These are phyloP conservation scores for Serrognathus titanus DNA, from an alignment of 2,888 invertebrate species.

Conservation along the genomic window DNA sequence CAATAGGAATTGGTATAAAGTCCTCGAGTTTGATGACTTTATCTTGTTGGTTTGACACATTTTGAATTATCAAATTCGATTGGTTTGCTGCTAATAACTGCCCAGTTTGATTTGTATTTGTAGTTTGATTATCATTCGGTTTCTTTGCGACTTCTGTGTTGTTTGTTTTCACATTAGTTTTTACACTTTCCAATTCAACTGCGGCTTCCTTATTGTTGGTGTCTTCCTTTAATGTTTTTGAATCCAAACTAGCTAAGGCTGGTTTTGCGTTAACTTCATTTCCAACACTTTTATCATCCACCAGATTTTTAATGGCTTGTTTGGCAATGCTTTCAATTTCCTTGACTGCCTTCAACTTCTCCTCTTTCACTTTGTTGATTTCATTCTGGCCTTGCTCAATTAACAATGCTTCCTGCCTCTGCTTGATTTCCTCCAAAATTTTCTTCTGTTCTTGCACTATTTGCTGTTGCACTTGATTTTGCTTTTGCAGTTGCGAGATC, in stretches of 20 bases:
- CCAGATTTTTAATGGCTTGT: conserved; percentile 35
- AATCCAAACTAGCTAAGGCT: background rate
- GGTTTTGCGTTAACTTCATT: background rate
- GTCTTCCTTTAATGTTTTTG: background rate
- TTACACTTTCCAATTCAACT: conserved; percentile 2
- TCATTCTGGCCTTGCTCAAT: conserved; percentile 43
- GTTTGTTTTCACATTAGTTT: background rate
- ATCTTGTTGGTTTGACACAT: background rate
- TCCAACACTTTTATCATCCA: conserved; percentile 2
- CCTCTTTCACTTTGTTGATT: conserved; percentile 20
- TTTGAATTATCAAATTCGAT: background rate
- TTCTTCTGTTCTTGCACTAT: conserved; percentile 66
- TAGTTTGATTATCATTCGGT: conserved; percentile 7
- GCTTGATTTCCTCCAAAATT: conserved; percentile 57
- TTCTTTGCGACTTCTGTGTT: background rate
- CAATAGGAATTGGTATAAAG: conserved; percentile 16
- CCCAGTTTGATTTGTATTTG: background rate
- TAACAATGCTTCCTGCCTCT: conserved; percentile 42
- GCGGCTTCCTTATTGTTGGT: background rate
- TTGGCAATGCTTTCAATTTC: conserved; percentile 43
- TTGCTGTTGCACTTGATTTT: conserved; percentile 62
- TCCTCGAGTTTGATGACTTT: background rate
- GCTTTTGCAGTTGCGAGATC: conserved; percentile 63
- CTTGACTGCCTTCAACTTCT: conserved; percentile 34
- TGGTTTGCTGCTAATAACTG: no score